Evolutionary conservation across 64 coral and sea anemone genomes (phyloP), one percentile per base, ranked within the genome.

Genomic region (Stylophora pistillata): DNA sequence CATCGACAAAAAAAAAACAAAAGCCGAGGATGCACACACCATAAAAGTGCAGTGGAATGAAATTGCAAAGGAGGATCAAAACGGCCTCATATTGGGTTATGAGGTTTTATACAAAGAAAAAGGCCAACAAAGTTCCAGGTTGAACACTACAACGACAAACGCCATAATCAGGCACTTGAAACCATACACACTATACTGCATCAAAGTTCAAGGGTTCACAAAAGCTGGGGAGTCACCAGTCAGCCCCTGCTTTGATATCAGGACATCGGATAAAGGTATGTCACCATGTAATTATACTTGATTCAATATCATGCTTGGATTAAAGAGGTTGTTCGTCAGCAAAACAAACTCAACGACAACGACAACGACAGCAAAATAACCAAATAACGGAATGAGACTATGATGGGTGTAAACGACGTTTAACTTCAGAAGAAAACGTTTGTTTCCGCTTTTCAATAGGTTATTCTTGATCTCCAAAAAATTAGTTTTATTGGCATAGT

Each of bases 131-230:
- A 53, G 57, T 23, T 82, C 34, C 23, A 17, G 18, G 13, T 55
- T 74, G 16, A 73, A 62, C 32, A 83, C 66, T 21, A 82, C 52
- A 56, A 54, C 9, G 56, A 58, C 52, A 56, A 47, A 76, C 21
- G 25, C 64, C 20, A 68, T 68, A 12, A 68, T 68, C 64, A 68
- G 21, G 23, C 53, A 54, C 33, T 25, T 90, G 56, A 80, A 83
- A 6, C 89, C 89, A 23, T 91, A 58, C 34, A 85, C 89, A 31
- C 9, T 34, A 10, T 77, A 79, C 28, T 91, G 89, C 56, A 78
- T 91, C 70, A 85, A 83, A 85, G 33, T 91, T 16, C 47, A 17
- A 74, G 79, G 78, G 20, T 91, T 52, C 15, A 91, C 89, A 13
- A 74, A 76, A 12, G 54, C 76, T 62, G 89, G 89, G 3, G 5